Base-by-base conservation (phyloP, 92 coral and sea anemone species). In the Siderastrea siderea region DNA sequence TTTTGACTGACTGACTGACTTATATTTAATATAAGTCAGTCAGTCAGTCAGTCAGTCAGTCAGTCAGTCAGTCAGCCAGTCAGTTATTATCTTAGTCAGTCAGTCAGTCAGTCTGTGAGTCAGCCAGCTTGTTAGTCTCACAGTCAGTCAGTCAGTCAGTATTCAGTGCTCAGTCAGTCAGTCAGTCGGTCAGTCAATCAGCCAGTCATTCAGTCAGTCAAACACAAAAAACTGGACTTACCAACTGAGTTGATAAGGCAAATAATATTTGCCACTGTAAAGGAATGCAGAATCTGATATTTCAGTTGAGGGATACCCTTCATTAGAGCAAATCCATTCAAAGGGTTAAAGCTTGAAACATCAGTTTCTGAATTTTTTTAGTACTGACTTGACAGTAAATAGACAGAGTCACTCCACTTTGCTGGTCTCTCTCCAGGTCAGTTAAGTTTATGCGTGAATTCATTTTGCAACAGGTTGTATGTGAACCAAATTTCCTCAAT, bases 401-500 rank as follows among this genome's bases (percentile, higher is more conserved):
- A 7, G 61, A 55, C 61, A 26, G 38, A 26, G 38, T 26, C 38
- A 26, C 38, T 26, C 38, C 38, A 26, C 38, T 26, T 26, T 26
- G 38, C 38, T 26, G 38, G 61, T 55, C 8, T 57, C 4, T 15
- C 10, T 1, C 2, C 50, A 7, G 4, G 10, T 77, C 43, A 4
- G 3, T 26, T 2, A 57, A 50, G 74, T 14, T 81, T 46, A 15
- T 38, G 70, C 68, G n/a, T 75, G 5, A 74, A 72, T 60, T 38
- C 1, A 3, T 16, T 8, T 68, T 81, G 17, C 55, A 11, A 9
- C 66, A 97, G 99, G 96, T 97, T 80, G 86, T 97, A 12, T 88
- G 92, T 72, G 98, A 97, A 66, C 88, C 95, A 11, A 83, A 94
- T 79, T 95, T 93, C 75, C 59, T 86, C 10, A 97, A 89, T 83